Base-by-base conservation (phyloP, 2,797 vertebrate genomes). In the Dendrocincla tyrannina region DNA sequence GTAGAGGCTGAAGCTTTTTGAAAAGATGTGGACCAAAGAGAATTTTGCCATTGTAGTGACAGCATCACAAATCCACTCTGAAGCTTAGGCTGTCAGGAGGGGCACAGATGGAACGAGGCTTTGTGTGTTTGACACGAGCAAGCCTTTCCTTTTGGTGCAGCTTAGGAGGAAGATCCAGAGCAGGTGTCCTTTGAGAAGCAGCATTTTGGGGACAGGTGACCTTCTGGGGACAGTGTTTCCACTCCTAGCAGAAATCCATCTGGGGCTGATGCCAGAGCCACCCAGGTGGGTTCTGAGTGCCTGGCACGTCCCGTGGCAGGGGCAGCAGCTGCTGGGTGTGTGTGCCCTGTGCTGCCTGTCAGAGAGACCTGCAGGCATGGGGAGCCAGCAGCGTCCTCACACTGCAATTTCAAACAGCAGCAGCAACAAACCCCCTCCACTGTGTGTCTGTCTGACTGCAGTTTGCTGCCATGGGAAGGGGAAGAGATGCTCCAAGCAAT, bases 201-300 rank as follows among this genome's bases (percentile, higher is more conserved):
- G 55, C 69, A 52, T 88, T 25, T 28, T 90, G 50, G 75, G 85
- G 69, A 88, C 82, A 66, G 50, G 37, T 82, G 85, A 92, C 91
- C 79, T 93, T 92, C 62, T 44, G 32, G 52, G 73, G 69, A 63
- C 89, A 67, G 39, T 24, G 24, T 76, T 77, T 80, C 73, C 58
- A 59, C 41, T 68, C 66, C 55, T 85, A 81, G 69, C 79, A 41
- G 39, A 76, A 67, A 52, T 44, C 76, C 28, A 18, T 53, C 59
- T 63, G 62, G 79, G 86, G 76, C 87, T 94, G 85, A 78, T 93
- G 49, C 64, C 67, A 67, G 74, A 91, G 82, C 93, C 81, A 95
- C 89, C 69, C 92, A 88, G 58, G 69, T 10, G 1, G 35, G 30
- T 59, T 81, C 42, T 77, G 0, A 75, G 19, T 0, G 0, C 0